Conservation (phyloP, 2,113 vertebrate species). For the Taurulus bubalis region DNA sequence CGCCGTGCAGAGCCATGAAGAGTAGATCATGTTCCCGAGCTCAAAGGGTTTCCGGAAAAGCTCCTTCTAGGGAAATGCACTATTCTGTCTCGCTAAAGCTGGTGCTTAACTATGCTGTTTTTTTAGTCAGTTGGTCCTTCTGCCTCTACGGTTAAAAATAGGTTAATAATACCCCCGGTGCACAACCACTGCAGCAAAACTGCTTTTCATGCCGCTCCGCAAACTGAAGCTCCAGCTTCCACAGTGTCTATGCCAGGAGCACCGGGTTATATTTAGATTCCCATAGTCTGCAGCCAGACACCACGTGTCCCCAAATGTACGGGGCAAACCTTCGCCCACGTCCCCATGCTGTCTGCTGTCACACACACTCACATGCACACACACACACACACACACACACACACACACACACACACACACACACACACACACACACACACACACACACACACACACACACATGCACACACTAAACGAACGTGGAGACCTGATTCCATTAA, state of each 20-base stretch:
- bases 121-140: not conserved
- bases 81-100: not conserved
- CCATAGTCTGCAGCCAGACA: conserved; percentile 28
- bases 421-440: not conserved
- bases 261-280: conserved; percentile 50
- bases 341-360: not conserved
- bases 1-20: too few relatives aligned
- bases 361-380: not conserved
- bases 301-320: conserved; percentile 23
- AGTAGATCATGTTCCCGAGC: not conserved
- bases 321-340: conserved; percentile 11
- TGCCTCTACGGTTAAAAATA: conserved; percentile 26
- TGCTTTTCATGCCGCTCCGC: conserved; percentile 16
- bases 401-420: not conserved
- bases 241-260: conserved; percentile 52
- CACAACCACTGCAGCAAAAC: conserved; percentile 27
- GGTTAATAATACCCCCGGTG: conserved; percentile 18
- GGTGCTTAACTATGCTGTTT: not conserved
- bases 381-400: too few relatives aligned
- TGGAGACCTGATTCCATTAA: too few relatives aligned
- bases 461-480: too few relatives aligned
- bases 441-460: too few relatives aligned
- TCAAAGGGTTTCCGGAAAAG: not conserved
- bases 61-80: not conserved
- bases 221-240: conserved; percentile 32